Evolutionary conservation across 2,888 invertebrate genomes (phyloP), one percentile per base, ranked within the genome.

Genomic region (Drosophila vallismaia): DNA sequence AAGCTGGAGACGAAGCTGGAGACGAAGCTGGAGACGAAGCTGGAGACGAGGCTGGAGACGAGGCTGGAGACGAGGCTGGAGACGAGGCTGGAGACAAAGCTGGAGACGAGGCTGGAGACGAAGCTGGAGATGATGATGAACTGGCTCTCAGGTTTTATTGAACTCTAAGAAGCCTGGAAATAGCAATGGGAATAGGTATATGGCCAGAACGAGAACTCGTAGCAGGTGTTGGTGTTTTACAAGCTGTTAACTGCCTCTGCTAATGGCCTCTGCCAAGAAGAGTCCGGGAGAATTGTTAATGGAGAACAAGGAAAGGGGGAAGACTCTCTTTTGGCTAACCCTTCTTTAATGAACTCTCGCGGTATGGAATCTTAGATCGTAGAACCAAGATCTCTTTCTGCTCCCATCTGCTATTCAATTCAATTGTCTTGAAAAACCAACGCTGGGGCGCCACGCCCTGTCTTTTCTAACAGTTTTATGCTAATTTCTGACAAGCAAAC

Each of bases 201-300:
- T 42, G 54, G 29, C 45, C 46, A 57, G 36, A 40, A n/a, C 56
- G 76, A 19, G 19, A 48, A n/a, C 56, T 77, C 86, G 81, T 77
- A 71, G 87, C 81, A 82, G 87, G 81, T 82, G 87, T 77, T 76
- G 60, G 76, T 82, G 87, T 80, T 86, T 86, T 84, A 82, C 81
- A 82, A 86, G 85, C 87, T 80, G 86, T 86, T 81, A 81, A 81
- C 80, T 86, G 86, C 80, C 64, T 70, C 85, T 51, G 74, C 81
- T 86, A 84, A 82, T 86, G 69, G 71, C 59, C n/a, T n/a, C n/a
- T n/a, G n/a, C n/a, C 67, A 75, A 71, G 68, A 64, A 28, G 62
- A 53, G 46, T 40, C 19, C 46, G 33, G 28, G 42, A 1, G 26
- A 12, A 8, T 7, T 29, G 19, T 19, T 7, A 64, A 52, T 6